phyloP scores from a whole-genome alignment of 2,797 vertebrate species.

The Pitangus sulphuratus region DNA sequence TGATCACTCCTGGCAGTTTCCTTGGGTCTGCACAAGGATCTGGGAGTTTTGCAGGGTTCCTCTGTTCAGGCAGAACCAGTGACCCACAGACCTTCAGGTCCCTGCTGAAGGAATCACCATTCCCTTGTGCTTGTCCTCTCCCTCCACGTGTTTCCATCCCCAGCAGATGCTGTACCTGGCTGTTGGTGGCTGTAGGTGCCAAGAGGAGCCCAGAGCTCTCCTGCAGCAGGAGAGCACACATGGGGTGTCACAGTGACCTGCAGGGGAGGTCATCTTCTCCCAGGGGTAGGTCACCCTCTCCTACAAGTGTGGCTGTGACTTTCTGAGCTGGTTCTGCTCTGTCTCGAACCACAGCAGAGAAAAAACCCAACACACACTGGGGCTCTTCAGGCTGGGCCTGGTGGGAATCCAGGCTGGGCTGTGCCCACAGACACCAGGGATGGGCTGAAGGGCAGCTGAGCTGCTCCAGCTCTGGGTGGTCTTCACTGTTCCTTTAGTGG shows the following conservation, averaged over 20 bases:
- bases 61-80: rapidly evolving
- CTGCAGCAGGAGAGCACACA: neutral
- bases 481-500: neutral
- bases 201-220: neutral
- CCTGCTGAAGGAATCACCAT: neutral
- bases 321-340: neutral
- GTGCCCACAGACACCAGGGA: neutral
- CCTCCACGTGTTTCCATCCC: neutral
- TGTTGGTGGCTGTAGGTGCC: rapidly evolving
- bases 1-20: neutral
- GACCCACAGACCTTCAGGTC: neutral
- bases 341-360: neutral
- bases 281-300: neutral
- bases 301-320: rapidly evolving
- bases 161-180: neutral
- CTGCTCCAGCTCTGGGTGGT: neutral
- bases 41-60: neutral
- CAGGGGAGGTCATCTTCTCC: neutral
- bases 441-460: neutral
- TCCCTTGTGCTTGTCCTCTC: rapidly evolving
- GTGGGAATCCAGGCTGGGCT: neutral
- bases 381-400: neutral
- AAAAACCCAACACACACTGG: rapidly evolving
- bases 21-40: neutral
- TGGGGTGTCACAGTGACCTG: rapidly evolving